phyloP scores from a whole-genome alignment of 1,140 invertebrate genomes.

The Patella vulgata region DNA sequence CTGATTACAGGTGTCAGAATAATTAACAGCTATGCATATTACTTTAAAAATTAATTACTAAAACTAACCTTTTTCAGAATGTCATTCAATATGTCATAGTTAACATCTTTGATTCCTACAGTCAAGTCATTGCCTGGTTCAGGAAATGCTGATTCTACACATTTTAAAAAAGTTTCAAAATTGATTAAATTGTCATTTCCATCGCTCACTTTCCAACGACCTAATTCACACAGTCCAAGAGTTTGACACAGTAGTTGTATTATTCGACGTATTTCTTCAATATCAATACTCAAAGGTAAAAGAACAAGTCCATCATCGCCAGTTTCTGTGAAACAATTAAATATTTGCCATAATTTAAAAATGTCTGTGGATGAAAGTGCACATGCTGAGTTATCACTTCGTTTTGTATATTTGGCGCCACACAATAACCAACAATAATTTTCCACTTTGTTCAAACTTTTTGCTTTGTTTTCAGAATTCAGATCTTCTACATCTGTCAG shows the following conservation, averaged over 20 bases:
- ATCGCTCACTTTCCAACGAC: constrained; percentile 3
- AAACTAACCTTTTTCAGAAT: constrained; percentile 80
- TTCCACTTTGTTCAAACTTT: constrained; percentile 72
- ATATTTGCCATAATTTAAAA: constrained; percentile 81
- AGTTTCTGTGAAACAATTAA: constrained; percentile 78
- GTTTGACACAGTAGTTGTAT: constrained; percentile 52
- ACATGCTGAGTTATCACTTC: constrained; percentile 48
- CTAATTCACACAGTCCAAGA: constrained; percentile 21
- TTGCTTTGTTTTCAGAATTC: constrained; percentile 40
- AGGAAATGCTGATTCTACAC: constrained; percentile 73
- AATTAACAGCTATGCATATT: too few relatives aligned
- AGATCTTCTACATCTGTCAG: constrained; percentile 71
- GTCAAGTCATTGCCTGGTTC: constrained; percentile 73
- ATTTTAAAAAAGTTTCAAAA: constrained; percentile 76
- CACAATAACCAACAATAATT: constrained; percentile 83
- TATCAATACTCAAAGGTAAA: constrained; percentile 51
- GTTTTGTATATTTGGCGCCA: constrained; percentile 72
- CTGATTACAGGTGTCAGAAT: too few relatives aligned
- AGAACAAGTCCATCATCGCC: constrained; percentile 44
- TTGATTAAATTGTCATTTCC: constrained; percentile 73
- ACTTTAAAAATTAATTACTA: not conserved
- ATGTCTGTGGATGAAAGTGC: constrained; percentile 71
- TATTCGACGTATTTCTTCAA: constrained; percentile 61
- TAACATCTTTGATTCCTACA: constrained; percentile 79
- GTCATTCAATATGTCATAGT: constrained; percentile 81